Conservation (phyloP, 1,140 invertebrate genomes). For the Heliconius hewitsoni region DNA sequence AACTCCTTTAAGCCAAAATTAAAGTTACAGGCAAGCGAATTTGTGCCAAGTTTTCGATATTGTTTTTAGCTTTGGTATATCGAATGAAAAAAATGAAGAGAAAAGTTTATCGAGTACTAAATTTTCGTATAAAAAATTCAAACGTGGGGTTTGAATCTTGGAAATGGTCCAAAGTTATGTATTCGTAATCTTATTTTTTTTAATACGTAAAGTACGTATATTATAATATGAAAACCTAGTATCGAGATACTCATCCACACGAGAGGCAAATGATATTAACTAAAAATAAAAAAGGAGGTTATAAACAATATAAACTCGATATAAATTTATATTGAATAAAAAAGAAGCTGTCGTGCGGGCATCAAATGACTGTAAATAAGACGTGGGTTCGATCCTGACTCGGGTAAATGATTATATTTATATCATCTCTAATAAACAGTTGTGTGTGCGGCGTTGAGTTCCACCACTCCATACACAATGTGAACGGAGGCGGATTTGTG, state of each 20-base stretch:
- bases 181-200: background rate
- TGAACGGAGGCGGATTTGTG: too few species aligned
- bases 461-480: background rate
- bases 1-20: conserved; percentile 41
- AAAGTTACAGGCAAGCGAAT: conserved; percentile 34
- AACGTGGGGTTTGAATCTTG: background rate
- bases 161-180: background rate
- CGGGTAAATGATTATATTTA: too few species aligned
- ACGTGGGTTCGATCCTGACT: too few species aligned
- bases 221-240: background rate
- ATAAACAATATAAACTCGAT: too few species aligned
- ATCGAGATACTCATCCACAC: too few species aligned
- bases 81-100: background rate
- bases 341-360: too few species aligned
- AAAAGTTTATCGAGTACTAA: background rate
- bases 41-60: conserved; percentile 37
- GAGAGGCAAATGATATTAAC: too few species aligned
- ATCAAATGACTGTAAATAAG: too few species aligned
- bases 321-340: too few species aligned
- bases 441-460: too few species aligned
- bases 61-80: background rate
- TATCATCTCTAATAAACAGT: too few species aligned
- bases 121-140: background rate
- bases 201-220: background rate
- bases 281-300: too few species aligned